phyloP scores from a whole-genome alignment of 2,113 vertebrate species.

The Regulus satrapa region DNA sequence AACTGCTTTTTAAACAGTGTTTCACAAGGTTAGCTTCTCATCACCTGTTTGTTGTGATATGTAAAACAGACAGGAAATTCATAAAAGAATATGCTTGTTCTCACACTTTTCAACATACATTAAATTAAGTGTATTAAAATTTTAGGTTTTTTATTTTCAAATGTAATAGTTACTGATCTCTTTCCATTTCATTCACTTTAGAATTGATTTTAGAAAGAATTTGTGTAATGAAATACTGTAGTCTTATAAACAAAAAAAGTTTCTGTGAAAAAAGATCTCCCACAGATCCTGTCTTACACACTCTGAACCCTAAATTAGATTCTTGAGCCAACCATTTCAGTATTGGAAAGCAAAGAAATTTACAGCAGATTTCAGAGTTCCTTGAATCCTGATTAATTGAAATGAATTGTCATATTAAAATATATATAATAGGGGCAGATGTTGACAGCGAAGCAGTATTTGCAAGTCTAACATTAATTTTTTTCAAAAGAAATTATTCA shows the following conservation, averaged over 20 bases:
- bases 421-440: neutral
- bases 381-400: neutral
- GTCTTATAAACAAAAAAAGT: neutral
- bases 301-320: neutral
- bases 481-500: neutral
- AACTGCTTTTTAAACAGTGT: neutral
- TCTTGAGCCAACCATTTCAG: neutral
- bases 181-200: neutral
- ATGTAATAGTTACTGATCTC: neutral
- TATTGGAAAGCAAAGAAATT: neutral
- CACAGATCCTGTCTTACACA: neutral
- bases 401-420: neutral
- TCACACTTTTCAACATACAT: neutral
- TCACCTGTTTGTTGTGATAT: neutral
- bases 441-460: neutral
- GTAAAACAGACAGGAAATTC: neutral
- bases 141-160: neutral
- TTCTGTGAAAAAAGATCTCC: neutral
- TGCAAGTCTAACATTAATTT: neutral
- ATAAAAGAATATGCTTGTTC: neutral
- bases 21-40: neutral
- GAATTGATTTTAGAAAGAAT: neutral
- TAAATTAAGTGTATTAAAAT: neutral
- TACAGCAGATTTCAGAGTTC: neutral
- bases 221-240: neutral